Conservation (phyloP, 2,113 vertebrate species). For the Pygoscelis adeliae region DNA sequence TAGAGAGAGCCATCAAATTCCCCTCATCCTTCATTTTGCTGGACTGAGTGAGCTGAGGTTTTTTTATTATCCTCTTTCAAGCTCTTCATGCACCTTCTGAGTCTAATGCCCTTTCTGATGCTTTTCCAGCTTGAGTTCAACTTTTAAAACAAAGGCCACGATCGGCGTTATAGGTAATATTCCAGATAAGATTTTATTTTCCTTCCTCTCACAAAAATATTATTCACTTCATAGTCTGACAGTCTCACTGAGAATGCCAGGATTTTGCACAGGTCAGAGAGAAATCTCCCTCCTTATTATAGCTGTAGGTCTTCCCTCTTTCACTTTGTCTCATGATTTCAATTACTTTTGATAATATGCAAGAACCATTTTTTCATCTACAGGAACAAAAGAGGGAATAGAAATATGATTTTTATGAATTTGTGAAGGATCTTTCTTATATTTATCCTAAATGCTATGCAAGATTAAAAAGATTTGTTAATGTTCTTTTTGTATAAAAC, state of each 20-base stretch:
- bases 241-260: neutral
- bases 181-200: slow-evolving; percentile 18
- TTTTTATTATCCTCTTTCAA: neutral
- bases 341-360: slow-evolving; percentile 34
- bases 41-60: neutral
- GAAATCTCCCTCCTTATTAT: neutral
- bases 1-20: neutral
- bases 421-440: slow-evolving; percentile 32
- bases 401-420: slow-evolving; percentile 53
- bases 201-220: neutral
- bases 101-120: neutral
- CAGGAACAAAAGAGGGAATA: slow-evolving; percentile 44
- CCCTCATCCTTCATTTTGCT: neutral
- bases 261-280: neutral
- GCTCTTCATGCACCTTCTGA: neutral
- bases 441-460: neutral
- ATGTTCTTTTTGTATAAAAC: neutral
- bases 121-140: neutral
- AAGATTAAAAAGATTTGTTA: slow-evolving; percentile 21
- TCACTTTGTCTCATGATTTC: slow-evolving; percentile 19
- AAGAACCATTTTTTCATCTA: neutral
- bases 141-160: neutral
- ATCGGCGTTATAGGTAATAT: slow-evolving; percentile 1
- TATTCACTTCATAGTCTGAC: neutral
- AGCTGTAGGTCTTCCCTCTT: neutral